These are phyloP conservation scores for Reticulitermes speratus DNA, from an alignment of 1,140 invertebrate species.

Conservation along the genomic window DNA sequence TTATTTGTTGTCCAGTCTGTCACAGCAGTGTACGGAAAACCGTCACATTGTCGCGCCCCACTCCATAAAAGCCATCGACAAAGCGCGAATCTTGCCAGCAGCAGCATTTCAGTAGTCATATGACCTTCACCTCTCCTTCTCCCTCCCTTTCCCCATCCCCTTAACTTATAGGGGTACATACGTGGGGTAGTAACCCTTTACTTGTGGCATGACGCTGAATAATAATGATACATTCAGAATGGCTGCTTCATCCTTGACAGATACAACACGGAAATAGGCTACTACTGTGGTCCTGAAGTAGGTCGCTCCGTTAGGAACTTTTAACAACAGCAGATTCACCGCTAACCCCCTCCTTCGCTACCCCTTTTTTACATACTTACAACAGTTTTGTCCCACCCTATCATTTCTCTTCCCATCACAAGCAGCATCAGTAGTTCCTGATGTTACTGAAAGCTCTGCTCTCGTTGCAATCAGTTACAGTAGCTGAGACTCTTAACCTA, in stretches of 20 bases:
- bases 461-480: not conserved
- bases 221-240: conserved; percentile 14
- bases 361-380: conserved; percentile 15
- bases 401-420: not conserved
- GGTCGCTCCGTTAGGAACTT: not conserved
- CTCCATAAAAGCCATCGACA: no score
- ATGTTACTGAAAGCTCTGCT: not conserved
- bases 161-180: not conserved
- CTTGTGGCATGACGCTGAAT: conserved; percentile 17
- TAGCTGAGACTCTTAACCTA: no score
- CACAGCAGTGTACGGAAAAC: no score
- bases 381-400: not conserved
- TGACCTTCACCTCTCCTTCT: not conserved
- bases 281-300: not conserved
- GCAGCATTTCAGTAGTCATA: not conserved
- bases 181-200: conserved; percentile 11
- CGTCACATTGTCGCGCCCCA: no score
- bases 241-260: conserved; percentile 1
- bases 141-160: not conserved
- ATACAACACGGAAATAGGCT: not conserved
- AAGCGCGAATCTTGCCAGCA: not conserved
- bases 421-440: not conserved
- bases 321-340: conserved; percentile 15
- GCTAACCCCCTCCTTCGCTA: not conserved
- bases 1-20: no score